Evolutionary conservation across 2,797 vertebrate genomes (phyloP).

Genomic region (Amniataba percoides): DNA sequence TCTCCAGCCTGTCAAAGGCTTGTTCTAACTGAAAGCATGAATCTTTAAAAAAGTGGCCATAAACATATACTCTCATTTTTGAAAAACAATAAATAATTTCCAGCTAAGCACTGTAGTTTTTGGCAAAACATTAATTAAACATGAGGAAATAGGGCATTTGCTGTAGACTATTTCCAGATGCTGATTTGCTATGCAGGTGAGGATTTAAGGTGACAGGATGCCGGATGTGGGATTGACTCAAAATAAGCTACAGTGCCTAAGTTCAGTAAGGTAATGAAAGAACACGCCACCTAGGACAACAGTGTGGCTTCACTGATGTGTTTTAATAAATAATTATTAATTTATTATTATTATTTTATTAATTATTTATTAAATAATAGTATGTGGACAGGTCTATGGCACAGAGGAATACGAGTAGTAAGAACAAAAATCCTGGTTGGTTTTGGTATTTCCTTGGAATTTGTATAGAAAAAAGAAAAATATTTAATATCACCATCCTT

Average conservation of each 20-base stretch:
- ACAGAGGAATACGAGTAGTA: not conserved
- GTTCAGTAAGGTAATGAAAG: not conserved
- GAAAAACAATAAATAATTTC: not conserved
- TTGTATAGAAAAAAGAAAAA: not conserved
- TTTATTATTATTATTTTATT: too few species aligned
- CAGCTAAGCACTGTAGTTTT: not conserved
- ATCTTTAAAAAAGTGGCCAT: not conserved
- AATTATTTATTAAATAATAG: too few species aligned
- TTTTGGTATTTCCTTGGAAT: conserved; percentile 11
- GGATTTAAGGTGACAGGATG: not conserved
- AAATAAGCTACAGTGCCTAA: not conserved
- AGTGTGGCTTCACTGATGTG: not conserved
- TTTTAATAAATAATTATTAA: too few species aligned
- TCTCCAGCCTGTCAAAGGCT: not conserved
- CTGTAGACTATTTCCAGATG: not conserved
- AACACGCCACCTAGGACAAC: not conserved
- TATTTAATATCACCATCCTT: not conserved
- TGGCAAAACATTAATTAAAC: not conserved
- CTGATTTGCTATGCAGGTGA: not conserved
- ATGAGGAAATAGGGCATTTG: not conserved
- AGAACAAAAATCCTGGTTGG: not conserved
- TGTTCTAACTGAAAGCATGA: not conserved
- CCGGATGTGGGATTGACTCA: not conserved
- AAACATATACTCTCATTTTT: not conserved
- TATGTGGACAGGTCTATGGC: not conserved